Base-by-base conservation (phyloP, 2,888 invertebrate genomes). In the Alviniconcha strummeri region DNA sequence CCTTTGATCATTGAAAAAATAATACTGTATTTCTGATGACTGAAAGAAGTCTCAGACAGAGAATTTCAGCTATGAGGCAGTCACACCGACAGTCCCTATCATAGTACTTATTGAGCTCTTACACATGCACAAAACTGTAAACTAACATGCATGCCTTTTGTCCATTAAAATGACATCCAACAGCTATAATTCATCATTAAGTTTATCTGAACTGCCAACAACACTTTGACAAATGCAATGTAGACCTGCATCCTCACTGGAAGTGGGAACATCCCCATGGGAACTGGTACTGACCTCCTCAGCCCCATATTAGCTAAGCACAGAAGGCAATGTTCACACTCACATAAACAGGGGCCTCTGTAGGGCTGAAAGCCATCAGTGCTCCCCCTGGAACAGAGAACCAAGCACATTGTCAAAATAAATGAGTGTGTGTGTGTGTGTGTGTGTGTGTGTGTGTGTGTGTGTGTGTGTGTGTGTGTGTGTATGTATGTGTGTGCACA, bases 271-370 rank as follows among this genome's bases (percentile, higher is more conserved):
- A 36, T 36, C 36, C 36, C 36, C 3, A 3, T 36, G 36, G 36
- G 36, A 36, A 36, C 36, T 36, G 36, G 36, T 36, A 36, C 1
- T 1, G 36, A 36, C 36, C 36, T 36, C 36, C 36, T 36, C 36
- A 36, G 36, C 36, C 36, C 36, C 36, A 36, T 3, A 36, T 36
- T 36, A 36, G 36, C 36, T 36, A 36, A 72, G 5, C 5, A 17
- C 6, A 72, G 9, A 72, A 72, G 5, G 4, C 9, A 36, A 72
- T 36, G 36, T 36, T 67, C 1, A 80, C 86, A 91, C 91, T 90
- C 89, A 91, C 91, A 90, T 90, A 91, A 57, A 91, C 89, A 60
- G 91, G 91, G 67, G 91, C 87, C 83, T 89, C 85, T 74, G 84
- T 88, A 71, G 89, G 90, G 72, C 89, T 89, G 86, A 90, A 90